A percentile compares a stretch with the other conserved stretches of the same genome.
Evolutionary conservation across 2,113 vertebrate genomes (phyloP).

Genomic region (Corydoras maculifer): DNA sequence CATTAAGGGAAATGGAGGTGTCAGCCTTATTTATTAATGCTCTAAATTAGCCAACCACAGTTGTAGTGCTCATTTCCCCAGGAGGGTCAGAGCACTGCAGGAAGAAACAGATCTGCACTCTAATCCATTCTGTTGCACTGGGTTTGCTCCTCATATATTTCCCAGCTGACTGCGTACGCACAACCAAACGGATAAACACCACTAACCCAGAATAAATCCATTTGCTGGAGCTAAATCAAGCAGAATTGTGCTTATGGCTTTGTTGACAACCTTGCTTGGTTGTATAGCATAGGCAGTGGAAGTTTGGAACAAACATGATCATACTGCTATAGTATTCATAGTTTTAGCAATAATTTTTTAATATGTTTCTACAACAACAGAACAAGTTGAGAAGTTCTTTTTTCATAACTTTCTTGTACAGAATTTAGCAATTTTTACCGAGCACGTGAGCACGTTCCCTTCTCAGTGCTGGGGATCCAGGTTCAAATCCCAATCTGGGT

Average conservation of each 20-base stretch:
- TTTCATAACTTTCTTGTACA: too few relatives aligned
- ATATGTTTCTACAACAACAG: too few relatives aligned
- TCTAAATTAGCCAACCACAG: constrained; percentile 17
- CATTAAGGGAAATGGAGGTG: constrained; percentile 34
- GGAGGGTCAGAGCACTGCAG: constrained; percentile 15
- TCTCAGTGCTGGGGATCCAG: too few relatives aligned
- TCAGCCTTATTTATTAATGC: constrained; percentile 36
- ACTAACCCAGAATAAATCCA: constrained; percentile 35
- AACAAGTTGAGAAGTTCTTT: too few relatives aligned
- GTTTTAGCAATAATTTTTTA: too few relatives aligned
- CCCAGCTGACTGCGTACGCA: constrained; percentile 34
- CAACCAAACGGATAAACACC: constrained; percentile 32
- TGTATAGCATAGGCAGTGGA: not conserved
- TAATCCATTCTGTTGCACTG: constrained; percentile 38
- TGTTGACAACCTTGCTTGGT: not conserved
- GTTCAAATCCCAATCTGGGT: too few relatives aligned
- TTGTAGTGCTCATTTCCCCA: constrained; percentile 23
- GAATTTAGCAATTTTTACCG: too few relatives aligned
- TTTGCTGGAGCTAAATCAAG: constrained; percentile 28
- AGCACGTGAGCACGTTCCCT: too few relatives aligned
- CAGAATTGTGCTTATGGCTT: constrained; percentile 11
- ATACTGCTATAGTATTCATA: too few relatives aligned
- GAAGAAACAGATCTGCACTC: constrained; percentile 23
- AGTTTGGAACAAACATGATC: too few relatives aligned
- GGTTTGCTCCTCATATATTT: constrained; percentile 40